Evolutionary conservation across 2,888 invertebrate genomes (phyloP).

Genomic region (Phortica magna): DNA sequence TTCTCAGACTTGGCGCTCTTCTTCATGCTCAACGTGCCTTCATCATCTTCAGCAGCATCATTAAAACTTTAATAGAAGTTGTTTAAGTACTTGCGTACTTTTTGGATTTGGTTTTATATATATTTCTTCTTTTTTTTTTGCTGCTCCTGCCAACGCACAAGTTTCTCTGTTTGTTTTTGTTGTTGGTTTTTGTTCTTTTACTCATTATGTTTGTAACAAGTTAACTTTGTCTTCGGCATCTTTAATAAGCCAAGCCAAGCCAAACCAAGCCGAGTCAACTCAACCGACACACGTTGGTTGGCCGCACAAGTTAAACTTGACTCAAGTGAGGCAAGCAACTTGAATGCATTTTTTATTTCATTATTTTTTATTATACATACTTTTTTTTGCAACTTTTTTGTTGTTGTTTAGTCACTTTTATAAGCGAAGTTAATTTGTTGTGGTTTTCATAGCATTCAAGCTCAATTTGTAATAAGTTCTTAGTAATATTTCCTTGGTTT

Average conservation of each 20-base stretch:
- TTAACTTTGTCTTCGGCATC: slow-evolving; percentile 67
- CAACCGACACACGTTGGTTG: slow-evolving; percentile 28
- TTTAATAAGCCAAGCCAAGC: slow-evolving; percentile 63
- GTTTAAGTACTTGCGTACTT: slow-evolving; percentile 50
- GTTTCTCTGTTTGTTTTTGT: neutral
- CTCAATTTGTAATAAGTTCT: no score
- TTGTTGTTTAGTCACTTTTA: neutral
- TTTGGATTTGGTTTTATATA: neutral
- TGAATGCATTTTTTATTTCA: neutral
- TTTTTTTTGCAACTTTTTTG: neutral
- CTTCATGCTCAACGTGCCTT: neutral
- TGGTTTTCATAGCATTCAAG: no score
- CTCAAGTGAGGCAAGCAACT: neutral
- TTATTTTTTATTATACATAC: neutral
- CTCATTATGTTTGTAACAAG: slow-evolving; percentile 58
- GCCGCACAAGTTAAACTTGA: neutral
- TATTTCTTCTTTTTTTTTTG: neutral
- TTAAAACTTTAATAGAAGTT: slow-evolving; percentile 70
- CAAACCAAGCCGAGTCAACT: slow-evolving; percentile 40
- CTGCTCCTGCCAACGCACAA: neutral
- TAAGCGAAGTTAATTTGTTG: neutral
- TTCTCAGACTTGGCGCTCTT: neutral
- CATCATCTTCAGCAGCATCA: slow-evolving; percentile 72
- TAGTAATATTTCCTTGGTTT: no score
- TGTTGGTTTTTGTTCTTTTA: slow-evolving; percentile 9